Percentiles rank a stretch among this genome's conserved stretches.
Evolutionary conservation across 2,113 vertebrate species (phyloP).

Genomic region (Sinocyclocheilus rhinocerous): DNA sequence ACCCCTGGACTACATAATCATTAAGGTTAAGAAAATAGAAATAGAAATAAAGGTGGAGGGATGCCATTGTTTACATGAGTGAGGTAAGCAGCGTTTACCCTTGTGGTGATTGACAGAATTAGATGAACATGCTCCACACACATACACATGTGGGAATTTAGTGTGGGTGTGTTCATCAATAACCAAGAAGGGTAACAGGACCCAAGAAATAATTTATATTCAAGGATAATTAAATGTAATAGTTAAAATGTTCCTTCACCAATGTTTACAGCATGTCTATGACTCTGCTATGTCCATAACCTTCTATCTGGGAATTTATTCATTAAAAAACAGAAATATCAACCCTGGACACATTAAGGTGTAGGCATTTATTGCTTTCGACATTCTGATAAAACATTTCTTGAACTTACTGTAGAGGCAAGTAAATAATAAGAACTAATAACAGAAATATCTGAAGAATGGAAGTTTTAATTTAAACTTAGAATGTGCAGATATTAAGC

Average conservation of each 20-base stretch:
- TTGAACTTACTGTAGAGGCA: background rate
- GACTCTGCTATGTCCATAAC: background rate
- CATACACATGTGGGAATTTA: background rate
- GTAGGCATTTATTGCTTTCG: background rate
- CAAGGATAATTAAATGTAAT: background rate
- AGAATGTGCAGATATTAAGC: too few relatives aligned
- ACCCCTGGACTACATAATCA: background rate
- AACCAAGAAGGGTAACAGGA: background rate
- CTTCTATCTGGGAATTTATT: background rate
- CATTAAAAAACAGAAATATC: background rate
- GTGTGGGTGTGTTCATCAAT: background rate
- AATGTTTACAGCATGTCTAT: background rate
- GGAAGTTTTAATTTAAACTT: background rate
- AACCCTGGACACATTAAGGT: background rate
- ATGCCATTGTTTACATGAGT: background rate
- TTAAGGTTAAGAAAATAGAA: background rate
- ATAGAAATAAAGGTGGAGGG: slow-evolving; percentile 3
- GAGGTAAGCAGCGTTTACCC: background rate
- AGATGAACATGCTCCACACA: background rate
- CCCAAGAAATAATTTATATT: background rate
- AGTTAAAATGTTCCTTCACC: background rate
- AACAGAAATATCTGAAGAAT: background rate
- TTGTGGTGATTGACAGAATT: background rate
- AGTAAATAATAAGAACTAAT: background rate
- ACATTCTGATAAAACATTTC: background rate